Conservation (phyloP, 2,797 vertebrate species). For the Diplodus puntazzo region DNA sequence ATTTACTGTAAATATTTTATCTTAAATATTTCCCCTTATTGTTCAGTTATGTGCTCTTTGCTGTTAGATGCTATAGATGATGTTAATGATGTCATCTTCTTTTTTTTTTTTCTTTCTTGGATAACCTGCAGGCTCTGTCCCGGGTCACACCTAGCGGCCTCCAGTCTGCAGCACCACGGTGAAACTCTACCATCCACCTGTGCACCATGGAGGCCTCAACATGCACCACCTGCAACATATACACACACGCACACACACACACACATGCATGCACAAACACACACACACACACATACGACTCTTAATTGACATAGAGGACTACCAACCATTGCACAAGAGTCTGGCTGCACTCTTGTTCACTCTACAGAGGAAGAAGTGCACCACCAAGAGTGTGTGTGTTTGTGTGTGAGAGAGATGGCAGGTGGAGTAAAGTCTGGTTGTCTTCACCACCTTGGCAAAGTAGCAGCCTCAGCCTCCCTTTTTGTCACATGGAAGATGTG, state of each 20-base stretch:
- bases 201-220: constrained; percentile 85
- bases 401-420: constrained; percentile 8
- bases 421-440: constrained; percentile 75
- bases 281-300: constrained; percentile 43
- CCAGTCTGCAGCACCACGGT: constrained; percentile 96
- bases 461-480: constrained; percentile 58
- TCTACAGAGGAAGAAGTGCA: constrained; percentile 37
- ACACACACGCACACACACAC: constrained; percentile 35
- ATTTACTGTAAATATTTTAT: too few species aligned
- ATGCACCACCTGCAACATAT: constrained; percentile 86
- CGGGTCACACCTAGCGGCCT: constrained; percentile 95
- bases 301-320: constrained; percentile 36
- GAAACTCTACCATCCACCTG: constrained; percentile 80
- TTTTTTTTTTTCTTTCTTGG: background rate
- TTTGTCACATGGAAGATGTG: constrained; percentile 47
- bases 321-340: constrained; percentile 43
- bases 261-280: constrained; percentile 32
- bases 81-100: background rate
- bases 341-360: constrained; percentile 56
- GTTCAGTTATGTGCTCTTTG: too few species aligned
- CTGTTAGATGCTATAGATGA: too few species aligned
- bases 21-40: too few species aligned
- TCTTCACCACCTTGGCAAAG: constrained; percentile 79
- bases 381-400: constrained; percentile 38
- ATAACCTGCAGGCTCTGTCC: constrained; percentile 89